Evolutionary conservation across 2,797 vertebrate species (phyloP).

Genomic region (Chiroxiphia lanceolata): DNA sequence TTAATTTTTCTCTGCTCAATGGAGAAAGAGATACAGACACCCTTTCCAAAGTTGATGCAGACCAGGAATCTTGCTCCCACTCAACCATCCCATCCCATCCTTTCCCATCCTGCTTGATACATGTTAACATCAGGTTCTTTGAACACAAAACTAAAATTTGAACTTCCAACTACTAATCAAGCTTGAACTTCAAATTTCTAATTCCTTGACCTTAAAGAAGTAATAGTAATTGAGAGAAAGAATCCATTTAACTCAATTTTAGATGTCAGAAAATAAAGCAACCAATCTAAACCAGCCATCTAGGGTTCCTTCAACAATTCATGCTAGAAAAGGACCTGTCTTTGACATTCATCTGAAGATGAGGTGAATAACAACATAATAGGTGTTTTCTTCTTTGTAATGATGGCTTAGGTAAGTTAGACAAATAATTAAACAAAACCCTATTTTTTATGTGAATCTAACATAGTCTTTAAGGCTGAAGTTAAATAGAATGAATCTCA

Average conservation of each 20-base stretch:
- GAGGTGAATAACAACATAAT: background rate
- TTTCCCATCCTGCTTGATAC: background rate
- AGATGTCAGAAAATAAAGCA: background rate
- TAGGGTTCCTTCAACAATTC: background rate
- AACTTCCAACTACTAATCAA: background rate
- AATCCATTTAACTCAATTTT: background rate
- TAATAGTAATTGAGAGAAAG: background rate
- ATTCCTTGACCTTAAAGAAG: background rate
- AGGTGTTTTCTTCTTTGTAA: background rate
- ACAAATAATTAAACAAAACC: background rate
- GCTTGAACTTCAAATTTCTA: background rate
- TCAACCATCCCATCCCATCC: background rate
- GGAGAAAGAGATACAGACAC: background rate
- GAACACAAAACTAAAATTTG: background rate
- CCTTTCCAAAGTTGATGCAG: background rate
- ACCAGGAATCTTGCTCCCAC: background rate
- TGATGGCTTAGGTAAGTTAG: background rate
- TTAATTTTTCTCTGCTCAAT: background rate
- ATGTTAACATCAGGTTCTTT: background rate
- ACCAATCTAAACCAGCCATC: background rate
- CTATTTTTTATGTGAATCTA: background rate
- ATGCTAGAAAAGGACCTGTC: background rate
- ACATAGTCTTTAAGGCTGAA: background rate
- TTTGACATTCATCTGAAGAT: background rate
- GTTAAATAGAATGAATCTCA: background rate